These are phyloP conservation scores for Napeogenes inachia DNA, from an alignment of 2,888 invertebrate genomes.

Conservation along the genomic window DNA sequence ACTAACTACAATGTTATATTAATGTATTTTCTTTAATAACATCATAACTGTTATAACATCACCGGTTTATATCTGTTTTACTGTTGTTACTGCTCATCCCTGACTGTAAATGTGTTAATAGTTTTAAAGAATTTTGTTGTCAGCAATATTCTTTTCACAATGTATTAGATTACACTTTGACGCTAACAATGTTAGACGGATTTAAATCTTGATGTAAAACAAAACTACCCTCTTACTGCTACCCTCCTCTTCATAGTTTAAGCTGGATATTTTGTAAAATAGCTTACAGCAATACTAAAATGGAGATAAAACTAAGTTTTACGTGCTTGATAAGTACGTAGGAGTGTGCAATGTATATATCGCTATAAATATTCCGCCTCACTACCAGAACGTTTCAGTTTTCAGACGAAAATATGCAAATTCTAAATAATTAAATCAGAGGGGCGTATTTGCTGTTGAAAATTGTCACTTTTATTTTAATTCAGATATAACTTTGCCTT, in stretches of 20 bases:
- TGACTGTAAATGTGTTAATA: background rate
- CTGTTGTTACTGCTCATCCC: background rate
- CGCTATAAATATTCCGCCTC: slow-evolving; percentile 5
- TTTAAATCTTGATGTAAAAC: no score
- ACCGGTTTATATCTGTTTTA: background rate
- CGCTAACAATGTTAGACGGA: no score
- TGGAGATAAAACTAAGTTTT: slow-evolving; percentile 2
- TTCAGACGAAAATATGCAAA: slow-evolving; percentile 55
- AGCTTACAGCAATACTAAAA: slow-evolving; percentile 4
- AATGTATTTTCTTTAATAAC: background rate
- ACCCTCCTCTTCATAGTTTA: no score
- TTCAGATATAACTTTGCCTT: slow-evolving; percentile 16
- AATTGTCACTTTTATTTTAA: slow-evolving; percentile 40
- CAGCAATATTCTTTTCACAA: background rate
- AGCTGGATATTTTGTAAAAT: slow-evolving; percentile 1
- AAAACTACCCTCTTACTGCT: no score
- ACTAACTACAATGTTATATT: background rate
- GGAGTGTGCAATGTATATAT: background rate
- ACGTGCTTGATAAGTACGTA: slow-evolving; percentile 5
- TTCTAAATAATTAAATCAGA: slow-evolving; percentile 59
- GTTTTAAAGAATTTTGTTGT: background rate
- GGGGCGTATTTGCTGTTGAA: slow-evolving; percentile 47
- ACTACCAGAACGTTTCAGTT: slow-evolving; percentile 20
- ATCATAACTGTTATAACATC: background rate
- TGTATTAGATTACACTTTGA: background rate